Evolutionary conservation across 2,888 invertebrate genomes (phyloP).

Genomic region (Trichogramma dendrolimi): DNA sequence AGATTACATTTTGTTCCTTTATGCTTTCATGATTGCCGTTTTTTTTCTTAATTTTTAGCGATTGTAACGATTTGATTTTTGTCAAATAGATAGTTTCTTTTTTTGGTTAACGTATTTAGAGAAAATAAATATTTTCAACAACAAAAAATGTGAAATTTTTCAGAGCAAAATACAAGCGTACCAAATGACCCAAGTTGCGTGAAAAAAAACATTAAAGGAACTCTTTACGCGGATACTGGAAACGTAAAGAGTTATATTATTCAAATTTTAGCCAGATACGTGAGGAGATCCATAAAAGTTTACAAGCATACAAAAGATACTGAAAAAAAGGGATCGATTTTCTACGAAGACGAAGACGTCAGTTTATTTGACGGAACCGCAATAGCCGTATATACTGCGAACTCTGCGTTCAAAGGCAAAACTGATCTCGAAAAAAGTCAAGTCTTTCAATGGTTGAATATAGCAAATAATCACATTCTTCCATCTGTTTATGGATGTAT

Average conservation of each 20-base stretch:
- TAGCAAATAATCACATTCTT: conserved; percentile 48
- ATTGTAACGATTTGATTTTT: no score
- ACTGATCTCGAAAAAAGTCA: conserved; percentile 42
- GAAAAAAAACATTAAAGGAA: conserved; percentile 13
- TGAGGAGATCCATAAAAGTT: conserved; percentile 36
- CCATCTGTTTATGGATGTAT: conserved; percentile 27
- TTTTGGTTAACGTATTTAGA: background rate
- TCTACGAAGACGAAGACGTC: conserved; percentile 36
- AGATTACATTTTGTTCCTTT: background rate
- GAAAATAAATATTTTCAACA: no score
- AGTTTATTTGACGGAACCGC: conserved; percentile 43
- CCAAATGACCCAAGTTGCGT: conserved; percentile 4
- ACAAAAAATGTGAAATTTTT: no score
- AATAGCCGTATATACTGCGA: conserved; percentile 47
- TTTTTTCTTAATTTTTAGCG: no score
- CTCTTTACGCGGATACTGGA: conserved; percentile 34
- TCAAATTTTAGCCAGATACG: conserved; percentile 42
- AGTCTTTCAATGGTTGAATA: conserved; percentile 51
- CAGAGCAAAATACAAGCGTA: no score
- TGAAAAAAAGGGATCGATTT: conserved; percentile 22
- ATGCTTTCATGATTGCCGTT: no score
- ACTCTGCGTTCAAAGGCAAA: conserved; percentile 38
- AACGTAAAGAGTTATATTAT: conserved; percentile 37
- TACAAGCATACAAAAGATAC: conserved; percentile 20
- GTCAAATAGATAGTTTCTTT: background rate